A percentile compares a stretch with the other conserved stretches of the same genome.
These are phyloP conservation scores for Oryctes rhinoceros DNA, from an alignment of 1,140 invertebrate genomes.

Conservation along the genomic window DNA sequence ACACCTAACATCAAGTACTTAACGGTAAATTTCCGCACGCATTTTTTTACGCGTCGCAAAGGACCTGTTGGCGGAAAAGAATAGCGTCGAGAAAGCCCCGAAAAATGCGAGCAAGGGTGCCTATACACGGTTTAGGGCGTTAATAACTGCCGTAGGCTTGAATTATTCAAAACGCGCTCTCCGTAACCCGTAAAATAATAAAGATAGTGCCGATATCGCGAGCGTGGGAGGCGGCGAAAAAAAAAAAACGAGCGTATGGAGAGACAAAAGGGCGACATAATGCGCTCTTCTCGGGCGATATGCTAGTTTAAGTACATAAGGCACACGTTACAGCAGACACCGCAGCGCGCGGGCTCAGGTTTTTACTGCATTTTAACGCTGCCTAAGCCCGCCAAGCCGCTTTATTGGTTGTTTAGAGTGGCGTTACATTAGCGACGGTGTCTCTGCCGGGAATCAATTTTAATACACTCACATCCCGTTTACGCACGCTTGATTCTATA, in stretches of 20 bases:
- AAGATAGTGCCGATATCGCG: conserved; percentile 52
- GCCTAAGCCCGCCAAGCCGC: conserved; percentile 57
- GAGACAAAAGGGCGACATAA: conserved; percentile 51
- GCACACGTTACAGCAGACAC: conserved; percentile 10
- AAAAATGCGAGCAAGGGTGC: background rate
- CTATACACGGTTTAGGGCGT: conserved; percentile 4
- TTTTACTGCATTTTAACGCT: conserved; percentile 60
- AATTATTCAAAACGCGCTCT: conserved; percentile 49
- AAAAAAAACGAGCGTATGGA: conserved; percentile 52
- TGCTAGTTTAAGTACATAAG: background rate
- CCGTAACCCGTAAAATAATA: conserved; percentile 58
- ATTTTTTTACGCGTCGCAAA: background rate
- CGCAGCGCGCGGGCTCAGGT: conserved; percentile 53
- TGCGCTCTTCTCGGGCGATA: conserved; percentile 38
- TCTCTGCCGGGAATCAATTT: conserved; percentile 28
- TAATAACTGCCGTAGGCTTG: conserved; percentile 30
- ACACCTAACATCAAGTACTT: conserved; percentile 26
- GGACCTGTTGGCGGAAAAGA: conserved; percentile 22
- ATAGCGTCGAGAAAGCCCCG: background rate
- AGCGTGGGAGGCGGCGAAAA: conserved; percentile 42
- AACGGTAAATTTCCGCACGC: conserved; percentile 12
- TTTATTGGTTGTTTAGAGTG: conserved; percentile 59
- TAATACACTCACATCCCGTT: conserved; percentile 28
- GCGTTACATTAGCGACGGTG: conserved; percentile 54
- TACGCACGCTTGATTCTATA: background rate